phyloP scores from a whole-genome alignment of 2,113 vertebrate species.

The Parus major region DNA sequence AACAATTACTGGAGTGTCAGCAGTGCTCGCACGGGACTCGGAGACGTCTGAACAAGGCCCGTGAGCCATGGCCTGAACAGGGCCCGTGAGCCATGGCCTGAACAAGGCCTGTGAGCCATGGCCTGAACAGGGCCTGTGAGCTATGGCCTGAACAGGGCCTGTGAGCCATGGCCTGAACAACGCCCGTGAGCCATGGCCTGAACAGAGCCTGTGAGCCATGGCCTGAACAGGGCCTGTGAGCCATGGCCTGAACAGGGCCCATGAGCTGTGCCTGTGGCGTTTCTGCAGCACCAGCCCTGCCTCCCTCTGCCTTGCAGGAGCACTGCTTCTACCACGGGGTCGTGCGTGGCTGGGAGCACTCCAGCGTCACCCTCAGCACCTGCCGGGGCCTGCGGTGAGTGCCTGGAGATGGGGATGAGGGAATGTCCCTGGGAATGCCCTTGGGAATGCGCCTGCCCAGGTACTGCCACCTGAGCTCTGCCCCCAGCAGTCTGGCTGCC shows the following conservation, averaged over 20 bases:
- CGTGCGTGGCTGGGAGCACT: slow-evolving; percentile 77
- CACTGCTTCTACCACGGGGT: slow-evolving; percentile 93
- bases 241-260: too few species aligned
- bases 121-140: too few species aligned
- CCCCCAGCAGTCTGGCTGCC: background rate
- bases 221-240: too few species aligned
- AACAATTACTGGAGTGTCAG: background rate
- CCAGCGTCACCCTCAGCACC: slow-evolving; percentile 86
- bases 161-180: too few species aligned
- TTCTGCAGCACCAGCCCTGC: background rate
- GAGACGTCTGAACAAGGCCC: background rate
- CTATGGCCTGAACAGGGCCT: too few species aligned
- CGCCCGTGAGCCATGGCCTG: too few species aligned
- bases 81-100: too few species aligned
- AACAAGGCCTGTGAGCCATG: too few species aligned
- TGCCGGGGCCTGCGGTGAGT: slow-evolving; percentile 90
- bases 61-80: accelerated
- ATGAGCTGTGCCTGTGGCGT: accelerated
- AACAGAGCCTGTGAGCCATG: too few species aligned
- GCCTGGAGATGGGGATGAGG: background rate
- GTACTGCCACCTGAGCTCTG: accelerated
- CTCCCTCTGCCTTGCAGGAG: slow-evolving; percentile 76
- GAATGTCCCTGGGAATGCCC: background rate
- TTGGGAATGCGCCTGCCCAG: background rate
- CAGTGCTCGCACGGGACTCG: background rate